phyloP scores from a whole-genome alignment of 92 coral and sea anemone genomes.

The Siderastrea radians region DNA sequence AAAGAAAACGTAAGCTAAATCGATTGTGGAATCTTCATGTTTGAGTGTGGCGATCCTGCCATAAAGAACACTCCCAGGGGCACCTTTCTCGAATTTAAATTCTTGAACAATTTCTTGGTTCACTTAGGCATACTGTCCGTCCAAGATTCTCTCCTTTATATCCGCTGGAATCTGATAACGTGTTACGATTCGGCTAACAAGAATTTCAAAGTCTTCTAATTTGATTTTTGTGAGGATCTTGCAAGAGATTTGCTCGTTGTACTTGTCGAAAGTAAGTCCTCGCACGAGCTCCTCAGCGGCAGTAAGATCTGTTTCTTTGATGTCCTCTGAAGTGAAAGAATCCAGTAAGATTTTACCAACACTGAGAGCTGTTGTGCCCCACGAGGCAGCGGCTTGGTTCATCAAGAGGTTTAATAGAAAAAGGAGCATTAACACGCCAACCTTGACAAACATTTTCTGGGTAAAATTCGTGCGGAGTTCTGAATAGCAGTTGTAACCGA shows the following conservation, averaged over 20 bases:
- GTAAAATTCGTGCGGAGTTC: too few species aligned
- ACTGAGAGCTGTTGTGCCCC: background rate
- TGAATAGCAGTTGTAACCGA: too few species aligned
- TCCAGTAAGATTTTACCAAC: slow-evolving; percentile 4
- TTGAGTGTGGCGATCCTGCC: slow-evolving; percentile 33
- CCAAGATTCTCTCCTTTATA: slow-evolving; percentile 24
- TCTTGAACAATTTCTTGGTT: slow-evolving; percentile 31
- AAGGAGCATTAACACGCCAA: background rate
- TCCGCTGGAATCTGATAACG: slow-evolving; percentile 36
- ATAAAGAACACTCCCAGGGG: slow-evolving; percentile 41
- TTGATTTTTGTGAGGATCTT: slow-evolving; percentile 41
- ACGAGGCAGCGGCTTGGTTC: background rate
- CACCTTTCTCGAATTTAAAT: slow-evolving; percentile 42
- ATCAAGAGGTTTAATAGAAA: background rate
- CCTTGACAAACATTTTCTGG: background rate
- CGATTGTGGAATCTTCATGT: slow-evolving; percentile 45
- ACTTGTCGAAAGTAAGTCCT: slow-evolving; percentile 41
- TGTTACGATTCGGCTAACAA: slow-evolving; percentile 28
- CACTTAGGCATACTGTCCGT: slow-evolving; percentile 23
- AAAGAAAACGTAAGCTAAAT: slow-evolving; percentile 56
- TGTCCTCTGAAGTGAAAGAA: background rate
- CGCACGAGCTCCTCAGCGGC: slow-evolving; percentile 16
- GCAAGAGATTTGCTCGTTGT: slow-evolving; percentile 39
- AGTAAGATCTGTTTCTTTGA: background rate
- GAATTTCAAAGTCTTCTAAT: slow-evolving; percentile 34